Base-by-base conservation (phyloP, 2,888 invertebrate genomes). In the Colletes collaris region DNA sequence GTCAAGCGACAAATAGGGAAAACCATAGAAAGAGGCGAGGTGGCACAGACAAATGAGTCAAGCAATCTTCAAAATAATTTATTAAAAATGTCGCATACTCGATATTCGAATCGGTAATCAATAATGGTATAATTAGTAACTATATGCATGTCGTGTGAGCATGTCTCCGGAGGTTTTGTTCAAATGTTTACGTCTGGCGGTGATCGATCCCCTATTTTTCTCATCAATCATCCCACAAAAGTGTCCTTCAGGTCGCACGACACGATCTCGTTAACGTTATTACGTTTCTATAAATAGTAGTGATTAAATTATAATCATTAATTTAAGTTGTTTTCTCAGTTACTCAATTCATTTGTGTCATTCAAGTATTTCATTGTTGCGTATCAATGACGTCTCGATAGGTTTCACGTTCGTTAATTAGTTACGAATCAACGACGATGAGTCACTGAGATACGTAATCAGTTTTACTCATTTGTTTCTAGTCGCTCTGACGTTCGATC, bases 11-110 rank as follows among this genome's bases (percentile, higher is more conserved):
- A 19, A 46, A 16, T 3, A 44, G 53, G 35, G 5, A 56, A 49
- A 13, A n/a, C 5, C 4, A 64, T 10, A 16, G 16, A 16, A 27
- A 5, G 44, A 4, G 44, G 40, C 6, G 8, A 10, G 44, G 16
- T 7, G 10, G 6, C 4, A 53, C 46, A 44, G 37, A 64, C 10
- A 64, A 68, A 79, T 64, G 46, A 79, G 55, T 50, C 37, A 68
- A 81, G 52, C 89, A 89, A 91, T 90, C 89, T 90, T 90, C 88
- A 90, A 92, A 92, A 92, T 92, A 92, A 92, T 92, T 92, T 90
- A 92, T 92, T 91, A 90, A 90, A 92, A 92, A 91, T 89, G 89
- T 91, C 87, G 89, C 88, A 89, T 90, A 90, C 86, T 90, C 88
- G 88, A 90, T 90, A 91, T 87, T 90, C 86, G 89, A 91, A 89